phyloP scores from a whole-genome alignment of 2,113 vertebrate genomes.

The Porphyrio hochstetteri region DNA sequence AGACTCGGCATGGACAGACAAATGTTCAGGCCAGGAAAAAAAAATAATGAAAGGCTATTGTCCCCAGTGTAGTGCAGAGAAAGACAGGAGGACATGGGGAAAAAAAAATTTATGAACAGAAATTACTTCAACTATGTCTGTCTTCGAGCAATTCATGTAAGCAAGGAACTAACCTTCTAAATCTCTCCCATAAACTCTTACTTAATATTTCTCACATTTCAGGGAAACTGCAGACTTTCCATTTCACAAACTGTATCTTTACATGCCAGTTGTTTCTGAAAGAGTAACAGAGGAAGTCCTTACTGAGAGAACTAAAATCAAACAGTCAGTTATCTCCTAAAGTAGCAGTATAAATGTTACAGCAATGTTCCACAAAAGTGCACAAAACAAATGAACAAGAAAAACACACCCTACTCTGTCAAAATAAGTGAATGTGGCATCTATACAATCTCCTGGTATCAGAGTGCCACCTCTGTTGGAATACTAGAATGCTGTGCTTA shows the following conservation, averaged over 20 bases:
- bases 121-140: neutral
- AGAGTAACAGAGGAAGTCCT: neutral
- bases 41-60: neutral
- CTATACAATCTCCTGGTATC: neutral
- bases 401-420: neutral
- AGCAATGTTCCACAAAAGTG: neutral
- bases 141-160: neutral
- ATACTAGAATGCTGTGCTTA: neutral
- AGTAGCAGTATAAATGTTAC: neutral
- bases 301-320: neutral
- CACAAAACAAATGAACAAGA: neutral
- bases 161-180: neutral
- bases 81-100: neutral
- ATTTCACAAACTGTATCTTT: neutral
- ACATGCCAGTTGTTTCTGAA: neutral
- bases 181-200: neutral
- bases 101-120: neutral
- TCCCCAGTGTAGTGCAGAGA: neutral
- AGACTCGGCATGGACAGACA: neutral
- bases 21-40: neutral
- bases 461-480: neutral
- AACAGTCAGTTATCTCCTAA: neutral
- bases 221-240: neutral
- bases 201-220: neutral
- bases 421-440: neutral